Base-by-base conservation (phyloP, 1,140 invertebrate genomes). In the Cataglyphis hispanica region DNA sequence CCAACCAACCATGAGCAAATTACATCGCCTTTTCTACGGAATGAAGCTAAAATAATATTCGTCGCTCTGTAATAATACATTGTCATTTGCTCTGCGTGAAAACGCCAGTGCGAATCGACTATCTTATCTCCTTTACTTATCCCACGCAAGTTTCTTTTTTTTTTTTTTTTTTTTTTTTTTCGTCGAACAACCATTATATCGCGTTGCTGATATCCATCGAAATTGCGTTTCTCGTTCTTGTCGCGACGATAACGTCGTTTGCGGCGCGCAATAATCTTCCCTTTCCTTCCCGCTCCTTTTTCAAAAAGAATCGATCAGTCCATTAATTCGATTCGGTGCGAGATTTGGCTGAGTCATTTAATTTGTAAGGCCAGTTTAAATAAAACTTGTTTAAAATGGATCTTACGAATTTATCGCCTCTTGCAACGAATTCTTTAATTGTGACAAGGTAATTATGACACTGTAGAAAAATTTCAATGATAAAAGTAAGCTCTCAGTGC, bases 11-110 rank as follows among this genome's bases (percentile, higher is more conserved):
- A 43, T 27, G 60, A 77, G 75, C 63, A 69, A 69, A 64, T 69
- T 53, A 67, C 43, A 31, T 50, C 76, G 43, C 10, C 16, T 80
- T 80, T 80, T 80, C 63, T 67, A 80, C 31, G 22, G 63, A 67
- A 56, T 50, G 40, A 50, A 63, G 1, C n/a, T 11, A 77, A 53
- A 66, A 22, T 69, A 67, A 69, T 37, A 40, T 11, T 40, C 10
- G n/a, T 67, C 76, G 31, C 63, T 25, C 31, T 67, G 37, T 77
- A 77, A 61, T 46, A 78, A 53, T 53, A 80, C 3, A 37, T 19
- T 19, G 27, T 40, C 50, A n/a, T 72, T 64, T 22, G 34, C n/a
- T 5, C 69, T 60, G 27, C 37, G 34, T 25, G 69, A 13, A 22
- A 72, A 34, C 7, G 37, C 56, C 77, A 50, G 50, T n/a, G 25